Evolutionary conservation across 1,140 invertebrate species (phyloP), one percentile per base, ranked within the genome.

Genomic region (Drosophila sturtevanti): DNA sequence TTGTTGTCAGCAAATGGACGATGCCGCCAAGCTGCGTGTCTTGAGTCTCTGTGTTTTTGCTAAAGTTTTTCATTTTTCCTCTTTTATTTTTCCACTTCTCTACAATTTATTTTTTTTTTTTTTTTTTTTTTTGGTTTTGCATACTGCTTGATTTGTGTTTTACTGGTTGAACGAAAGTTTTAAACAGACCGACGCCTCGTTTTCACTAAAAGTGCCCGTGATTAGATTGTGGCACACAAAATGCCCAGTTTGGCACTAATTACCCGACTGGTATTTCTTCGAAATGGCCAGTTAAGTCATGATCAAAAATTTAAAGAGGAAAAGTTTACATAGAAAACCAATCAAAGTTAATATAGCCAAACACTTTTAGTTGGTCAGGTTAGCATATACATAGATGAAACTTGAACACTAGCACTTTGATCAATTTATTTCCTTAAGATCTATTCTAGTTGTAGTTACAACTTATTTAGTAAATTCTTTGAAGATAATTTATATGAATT

Each of bases 81-180:
- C 24, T 22, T 27, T 54, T n/a, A 7, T 59, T n/a, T 63, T 68
- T 85, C 1, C 4, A 24, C 4, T 2, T n/a, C n/a, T n/a, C n/a
- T n/a, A n/a, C n/a, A n/a, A n/a, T n/a, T n/a, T n/a, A n/a, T n/a
- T n/a, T n/a, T n/a, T n/a, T 1, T 24, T 24, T 1, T 24, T 24
- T 24, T 24, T 24, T 31, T 6, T 31, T 31, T 31, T 1, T 31
- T 31, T 31, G 1, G 27, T 6, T 6, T 87, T 81, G 75, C 79
- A 81, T 86, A 76, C 55, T 71, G 72, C 74, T 52, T 73, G 62
- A 64, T 65, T 77, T 70, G 74, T 61, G 73, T 34, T 61, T 70
- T 73, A 35, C 67, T 70, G 64, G 81, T 68, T 70, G 82, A 86
- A 87, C 75, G 81, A 86, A 86, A 87, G 81, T 86, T 85, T 64